Percentiles rank a stretch among this genome's conserved stretches.
Evolutionary conservation across 2,888 invertebrate genomes (phyloP).

Genomic region (Actias luna): DNA sequence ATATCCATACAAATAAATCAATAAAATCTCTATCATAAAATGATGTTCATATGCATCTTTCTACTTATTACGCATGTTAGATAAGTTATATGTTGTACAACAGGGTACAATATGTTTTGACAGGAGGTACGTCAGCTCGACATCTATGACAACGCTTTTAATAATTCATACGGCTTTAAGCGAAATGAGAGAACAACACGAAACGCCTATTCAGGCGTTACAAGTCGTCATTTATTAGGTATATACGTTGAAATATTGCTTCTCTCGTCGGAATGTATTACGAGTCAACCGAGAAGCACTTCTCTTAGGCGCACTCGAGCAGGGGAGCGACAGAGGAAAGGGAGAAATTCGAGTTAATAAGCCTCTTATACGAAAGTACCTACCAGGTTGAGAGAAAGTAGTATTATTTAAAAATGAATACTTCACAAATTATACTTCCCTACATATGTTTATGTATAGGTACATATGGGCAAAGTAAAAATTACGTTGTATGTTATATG

Average conservation of each 20-base stretch:
- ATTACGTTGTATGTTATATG: no score
- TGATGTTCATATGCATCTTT: slow-evolving; percentile 21
- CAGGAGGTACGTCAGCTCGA: slow-evolving; percentile 17
- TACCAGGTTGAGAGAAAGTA: no score
- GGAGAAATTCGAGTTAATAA: slow-evolving; percentile 24
- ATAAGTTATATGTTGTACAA: background rate
- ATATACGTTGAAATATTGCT: slow-evolving; percentile 58
- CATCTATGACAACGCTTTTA: slow-evolving; percentile 36
- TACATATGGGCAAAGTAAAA: no score
- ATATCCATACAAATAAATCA: background rate
- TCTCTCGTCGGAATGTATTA: slow-evolving; percentile 37
- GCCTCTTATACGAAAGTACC: background rate
- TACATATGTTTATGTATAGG: no score
- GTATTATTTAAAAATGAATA: no score
- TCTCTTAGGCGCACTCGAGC: slow-evolving; percentile 22
- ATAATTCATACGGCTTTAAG: slow-evolving; percentile 59
- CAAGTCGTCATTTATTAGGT: slow-evolving; percentile 49
- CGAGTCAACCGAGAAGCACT: slow-evolving; percentile 26
- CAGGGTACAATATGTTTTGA: slow-evolving; percentile 11
- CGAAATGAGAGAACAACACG: slow-evolving; percentile 55
- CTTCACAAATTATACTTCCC: no score
- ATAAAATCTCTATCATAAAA: background rate
- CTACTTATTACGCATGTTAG: slow-evolving; percentile 3
- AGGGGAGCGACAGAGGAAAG: slow-evolving; percentile 11
- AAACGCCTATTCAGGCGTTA: slow-evolving; percentile 47